Evolutionary conservation across 35 echinoderm and acorn worm species (phyloP).

Genomic region (Amphiura filiformis): DNA sequence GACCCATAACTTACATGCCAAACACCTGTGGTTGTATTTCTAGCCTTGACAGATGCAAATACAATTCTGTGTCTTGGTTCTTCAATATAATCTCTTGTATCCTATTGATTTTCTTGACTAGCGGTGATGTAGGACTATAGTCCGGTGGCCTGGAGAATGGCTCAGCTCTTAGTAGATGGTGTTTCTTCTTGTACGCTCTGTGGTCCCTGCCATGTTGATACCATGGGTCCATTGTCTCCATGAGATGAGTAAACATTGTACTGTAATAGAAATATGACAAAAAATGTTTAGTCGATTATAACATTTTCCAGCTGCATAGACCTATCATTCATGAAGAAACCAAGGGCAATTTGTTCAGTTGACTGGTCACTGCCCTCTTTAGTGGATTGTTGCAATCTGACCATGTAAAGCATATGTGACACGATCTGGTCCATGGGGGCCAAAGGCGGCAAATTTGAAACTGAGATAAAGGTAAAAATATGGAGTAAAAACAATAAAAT

Average conservation of each 20-base stretch:
- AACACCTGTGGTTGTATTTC: slow-evolving; percentile 91
- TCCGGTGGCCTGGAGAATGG: slow-evolving; percentile 66
- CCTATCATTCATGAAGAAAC: no score
- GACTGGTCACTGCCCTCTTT: background rate
- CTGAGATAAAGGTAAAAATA: no score
- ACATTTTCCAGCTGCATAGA: no score
- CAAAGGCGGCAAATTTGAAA: no score
- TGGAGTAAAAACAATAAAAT: no score
- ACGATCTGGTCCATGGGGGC: no score
- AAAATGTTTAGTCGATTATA: background rate
- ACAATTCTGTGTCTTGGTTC: slow-evolving; percentile 65
- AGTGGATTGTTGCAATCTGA: no score
- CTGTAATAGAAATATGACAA: slow-evolving; percentile 24
- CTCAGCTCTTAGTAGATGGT: slow-evolving; percentile 37
- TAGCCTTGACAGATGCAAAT: slow-evolving; percentile 67
- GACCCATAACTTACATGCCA: slow-evolving; percentile 81
- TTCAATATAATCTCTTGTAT: slow-evolving; percentile 76
- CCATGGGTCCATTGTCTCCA: slow-evolving; percentile 89
- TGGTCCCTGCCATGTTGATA: slow-evolving; percentile 64
- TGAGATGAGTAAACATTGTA: slow-evolving; percentile 75
- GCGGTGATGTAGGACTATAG: slow-evolving; percentile 50
- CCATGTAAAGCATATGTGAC: no score
- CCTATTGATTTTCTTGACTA: slow-evolving; percentile 75
- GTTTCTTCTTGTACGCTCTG: background rate
- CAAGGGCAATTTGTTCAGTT: no score